Evolutionary conservation across 2,888 invertebrate genomes (phyloP), one percentile per base, ranked within the genome.

Genomic region (Vesta saturnalis): DNA sequence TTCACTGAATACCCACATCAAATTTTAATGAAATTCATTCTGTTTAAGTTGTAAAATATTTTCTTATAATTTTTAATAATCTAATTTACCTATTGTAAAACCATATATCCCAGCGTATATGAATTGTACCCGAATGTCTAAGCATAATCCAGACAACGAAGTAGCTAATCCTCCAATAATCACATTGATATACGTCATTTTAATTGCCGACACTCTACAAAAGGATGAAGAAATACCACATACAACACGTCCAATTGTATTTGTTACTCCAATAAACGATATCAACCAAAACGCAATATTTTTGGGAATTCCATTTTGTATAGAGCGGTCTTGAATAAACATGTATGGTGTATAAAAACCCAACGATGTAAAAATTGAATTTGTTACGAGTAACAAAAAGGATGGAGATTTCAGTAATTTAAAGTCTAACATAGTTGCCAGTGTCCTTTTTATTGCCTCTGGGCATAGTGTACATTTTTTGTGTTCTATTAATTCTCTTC

Each of bases 341-440:
- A 92, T 87, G 82, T 92, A 96, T 0, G 97, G 97, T 2, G 96
- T 93, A 81, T 95, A 96, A 85, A 96, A 95, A 76, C 96, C 96
- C 83, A 95, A 89, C 89, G 96, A 93, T 0, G 96, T 96, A 69
- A 96, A 88, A 77, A 95, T 92, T 30, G 96, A 96, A 72, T 95
- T 94, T 39, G 94, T 74, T 8, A 93, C 91, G 58, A 98, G 87
- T 60, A 97, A 86, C 69, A 95, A 85, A 82, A 97, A 97, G 0
- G 94, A 92, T 1, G 92, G 92, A 46, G 94, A 94, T 80, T 88
- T 89, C 67, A 98, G 87, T 0, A 97, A 85, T 59, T 90, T 90
- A 35, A 94, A 87, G 81, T 97, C 96, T 80, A 97, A 86, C 92
- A 96, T 92, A 8, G 93, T 93, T 0, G 90, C 89, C 16, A 94